Conservation (phyloP, 2,888 invertebrate genomes). For the Lymantria monacha region DNA sequence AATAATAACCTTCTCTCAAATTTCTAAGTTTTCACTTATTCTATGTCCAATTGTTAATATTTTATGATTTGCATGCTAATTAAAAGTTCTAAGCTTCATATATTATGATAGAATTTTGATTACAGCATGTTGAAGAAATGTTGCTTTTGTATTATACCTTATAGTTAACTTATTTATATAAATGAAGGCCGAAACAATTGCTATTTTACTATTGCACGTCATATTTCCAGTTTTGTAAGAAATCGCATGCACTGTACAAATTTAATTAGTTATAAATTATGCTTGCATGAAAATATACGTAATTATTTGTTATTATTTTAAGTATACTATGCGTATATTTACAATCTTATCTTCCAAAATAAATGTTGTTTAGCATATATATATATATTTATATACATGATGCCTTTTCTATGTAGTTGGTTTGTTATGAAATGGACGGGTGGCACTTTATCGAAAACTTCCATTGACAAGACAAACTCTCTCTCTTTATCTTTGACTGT, state of each 20-base stretch:
- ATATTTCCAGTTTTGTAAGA: conserved; percentile 34
- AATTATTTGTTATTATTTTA: conserved; percentile 44
- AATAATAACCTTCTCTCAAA: background rate
- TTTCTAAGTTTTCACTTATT: conserved; percentile 3
- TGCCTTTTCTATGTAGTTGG: conserved; percentile 53
- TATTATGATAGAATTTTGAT: conserved; percentile 31
- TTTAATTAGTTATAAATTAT: conserved; percentile 57
- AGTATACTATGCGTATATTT: conserved; percentile 53
- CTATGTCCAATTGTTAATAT: conserved; percentile 16
- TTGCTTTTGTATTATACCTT: conserved; percentile 41
- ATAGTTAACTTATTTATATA: conserved; percentile 25
- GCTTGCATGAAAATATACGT: conserved; percentile 77
- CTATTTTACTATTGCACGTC: conserved; percentile 54
- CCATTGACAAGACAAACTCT: conserved; percentile 33
- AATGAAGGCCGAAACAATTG: conserved; percentile 46
- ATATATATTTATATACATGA: conserved; percentile 34
- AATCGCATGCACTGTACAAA: conserved; percentile 69
- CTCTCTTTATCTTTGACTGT: conserved; percentile 30
- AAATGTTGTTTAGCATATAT: conserved; percentile 71
- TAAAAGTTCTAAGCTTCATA: conserved; percentile 39
- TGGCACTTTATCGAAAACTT: conserved; percentile 45
- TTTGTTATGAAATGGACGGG: conserved; percentile 48
- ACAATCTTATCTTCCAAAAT: conserved; percentile 78
- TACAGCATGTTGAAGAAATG: conserved; percentile 47
- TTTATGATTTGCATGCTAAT: conserved; percentile 25